Evolutionary conservation across 2,888 invertebrate genomes (phyloP).

Genomic region (Lasioglossum pauxillum): DNA sequence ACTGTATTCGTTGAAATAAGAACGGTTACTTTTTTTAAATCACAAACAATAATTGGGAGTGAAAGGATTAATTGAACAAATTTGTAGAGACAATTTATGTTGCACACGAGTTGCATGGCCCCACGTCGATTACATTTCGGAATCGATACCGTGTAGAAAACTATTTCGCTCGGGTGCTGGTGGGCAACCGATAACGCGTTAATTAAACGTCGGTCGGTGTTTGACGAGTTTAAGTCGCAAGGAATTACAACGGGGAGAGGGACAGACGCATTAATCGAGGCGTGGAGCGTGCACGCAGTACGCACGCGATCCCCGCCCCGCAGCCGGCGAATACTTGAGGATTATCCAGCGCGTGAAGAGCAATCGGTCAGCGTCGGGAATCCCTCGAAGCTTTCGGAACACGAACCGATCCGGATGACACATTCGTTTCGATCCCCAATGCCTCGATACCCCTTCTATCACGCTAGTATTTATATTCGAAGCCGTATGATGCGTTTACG

Average conservation of each 20-base stretch:
- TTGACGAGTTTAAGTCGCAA: constrained; percentile 56
- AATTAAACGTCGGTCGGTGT: constrained; percentile 50
- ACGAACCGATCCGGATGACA: constrained; percentile 72
- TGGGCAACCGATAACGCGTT: constrained; percentile 44
- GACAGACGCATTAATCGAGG: constrained; percentile 65
- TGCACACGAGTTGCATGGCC: background rate
- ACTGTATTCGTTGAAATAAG: too few species aligned
- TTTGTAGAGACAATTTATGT: background rate
- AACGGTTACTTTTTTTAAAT: too few species aligned
- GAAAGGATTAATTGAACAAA: too few species aligned
- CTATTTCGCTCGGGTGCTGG: background rate
- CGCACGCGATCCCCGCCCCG: constrained; percentile 34
- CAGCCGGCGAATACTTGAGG: constrained; percentile 57
- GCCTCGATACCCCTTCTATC: constrained; percentile 52
- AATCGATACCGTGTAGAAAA: constrained; percentile 10
- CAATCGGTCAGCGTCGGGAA: constrained; percentile 76
- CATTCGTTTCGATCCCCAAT: constrained; percentile 73
- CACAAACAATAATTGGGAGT: too few species aligned
- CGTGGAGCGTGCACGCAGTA: constrained; percentile 12
- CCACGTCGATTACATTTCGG: background rate
- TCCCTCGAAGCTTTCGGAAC: constrained; percentile 58
- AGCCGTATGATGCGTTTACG: constrained; percentile 71
- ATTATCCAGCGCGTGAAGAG: constrained; percentile 71
- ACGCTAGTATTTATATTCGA: constrained; percentile 73
- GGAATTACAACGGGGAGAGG: constrained; percentile 43